Evolutionary conservation across 2,113 vertebrate species (phyloP), one percentile per base, ranked within the genome.

Genomic region (Hepsetus odoe): DNA sequence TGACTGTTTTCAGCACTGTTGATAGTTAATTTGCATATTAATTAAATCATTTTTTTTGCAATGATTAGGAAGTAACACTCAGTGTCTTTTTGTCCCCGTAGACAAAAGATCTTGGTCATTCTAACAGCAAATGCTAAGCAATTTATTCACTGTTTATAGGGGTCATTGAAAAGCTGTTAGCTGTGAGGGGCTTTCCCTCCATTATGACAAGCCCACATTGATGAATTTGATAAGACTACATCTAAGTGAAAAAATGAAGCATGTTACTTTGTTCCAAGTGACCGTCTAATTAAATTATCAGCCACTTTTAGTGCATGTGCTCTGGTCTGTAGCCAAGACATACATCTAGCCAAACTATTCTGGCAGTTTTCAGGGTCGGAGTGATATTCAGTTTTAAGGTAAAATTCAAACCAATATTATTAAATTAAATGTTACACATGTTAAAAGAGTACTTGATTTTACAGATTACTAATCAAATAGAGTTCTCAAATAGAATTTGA

Each of bases 311-410:
- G 80, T 70, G 51, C 40, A 61, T 67, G 72, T 64, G 49, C 49
- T 53, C 72, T 91, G 89, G 87, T 90, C 82, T 74, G 44, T 62
- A 72, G 89, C 89, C 91, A 92, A 87, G 76, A 80, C 68, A 64
- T 72, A 81, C 85, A 88, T 89, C 80, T 85, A 64, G 42, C 46
- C 70, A 59, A 81, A 77, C 86, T 80, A 53, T 69, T 65, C 78
- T 87, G 5, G 9, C 46, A 20, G 11, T 49, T 20, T 55, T 22
- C 22, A 24, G 20, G 9, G 22, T 7, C 2, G 1, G 11, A 10
- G 2, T 13, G 12, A 24, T 55, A 22, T 55, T 22, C 3, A 4
- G 24, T 24, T 55, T 8, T 55, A 8, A 55, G 51, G 20, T 53
- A 53, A 8, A 7, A 24, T 55, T 55, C 22, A 24, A 10, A 5